These are phyloP conservation scores for Lethrus apterus DNA, from an alignment of 1,140 invertebrate species.

Conservation along the genomic window DNA sequence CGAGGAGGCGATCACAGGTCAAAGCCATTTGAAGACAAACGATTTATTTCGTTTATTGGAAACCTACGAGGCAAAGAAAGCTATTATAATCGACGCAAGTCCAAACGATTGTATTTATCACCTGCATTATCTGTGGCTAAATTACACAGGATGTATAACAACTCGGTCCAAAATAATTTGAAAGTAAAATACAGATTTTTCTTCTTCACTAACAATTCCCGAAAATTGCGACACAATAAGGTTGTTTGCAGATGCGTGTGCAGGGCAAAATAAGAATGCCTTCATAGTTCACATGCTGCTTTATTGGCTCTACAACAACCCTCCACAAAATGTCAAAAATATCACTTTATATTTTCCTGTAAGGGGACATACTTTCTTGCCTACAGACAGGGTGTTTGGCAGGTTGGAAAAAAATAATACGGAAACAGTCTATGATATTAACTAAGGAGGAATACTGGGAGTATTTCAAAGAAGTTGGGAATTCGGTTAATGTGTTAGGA, in stretches of 20 bases:
- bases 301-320: not conserved
- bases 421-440: slow-evolving; percentile 1
- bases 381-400: slow-evolving; percentile 5
- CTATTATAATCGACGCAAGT: slow-evolving; percentile 15
- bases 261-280: slow-evolving; percentile 7
- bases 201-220: slow-evolving; percentile 5
- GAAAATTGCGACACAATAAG: not conserved
- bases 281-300: slow-evolving; percentile 6
- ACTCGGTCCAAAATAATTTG: no score
- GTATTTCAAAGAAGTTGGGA: not conserved
- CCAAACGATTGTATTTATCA: slow-evolving; percentile 16
- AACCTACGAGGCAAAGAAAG: slow-evolving; percentile 19
- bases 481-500: not conserved
- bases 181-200: slow-evolving; percentile 5
- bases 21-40: no score
- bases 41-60: not conserved
- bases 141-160: slow-evolving; percentile 10
- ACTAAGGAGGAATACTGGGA: slow-evolving; percentile 2
- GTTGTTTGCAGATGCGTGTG: slow-evolving; percentile 5
- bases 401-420: slow-evolving; percentile 2
- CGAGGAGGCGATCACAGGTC: no score
- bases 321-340: not conserved
- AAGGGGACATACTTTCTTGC: slow-evolving; percentile 5
- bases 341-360: slow-evolving; percentile 5
- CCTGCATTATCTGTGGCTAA: slow-evolving; percentile 12